A percentile compares a stretch with the other conserved stretches of the same genome.
Conservation (phyloP, 2,797 vertebrate species). For the Lutjanus argentimaculatus region DNA sequence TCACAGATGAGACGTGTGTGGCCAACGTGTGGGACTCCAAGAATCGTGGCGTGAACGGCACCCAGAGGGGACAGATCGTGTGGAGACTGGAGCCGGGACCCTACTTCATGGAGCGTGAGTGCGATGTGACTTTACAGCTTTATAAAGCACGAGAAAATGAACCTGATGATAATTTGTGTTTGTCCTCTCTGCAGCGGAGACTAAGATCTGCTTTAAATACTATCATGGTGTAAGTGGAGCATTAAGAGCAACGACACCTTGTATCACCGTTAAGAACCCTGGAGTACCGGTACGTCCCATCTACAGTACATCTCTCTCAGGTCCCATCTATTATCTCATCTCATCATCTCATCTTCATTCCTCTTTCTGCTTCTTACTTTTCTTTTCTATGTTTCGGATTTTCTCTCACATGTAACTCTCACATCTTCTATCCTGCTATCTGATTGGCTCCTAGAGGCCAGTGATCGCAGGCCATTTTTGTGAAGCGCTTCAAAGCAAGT, state of each 20-base stretch:
- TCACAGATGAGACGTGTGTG: slow-evolving; percentile 94
- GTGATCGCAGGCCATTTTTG: slow-evolving; percentile 2
- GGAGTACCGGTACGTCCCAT: slow-evolving; percentile 87
- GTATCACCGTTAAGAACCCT: slow-evolving; percentile 97
- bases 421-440: slow-evolving; percentile 38
- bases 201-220: slow-evolving; percentile 98
- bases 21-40: slow-evolving; percentile 99
- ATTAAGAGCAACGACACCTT: slow-evolving; percentile 94
- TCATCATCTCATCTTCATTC: too few species aligned
- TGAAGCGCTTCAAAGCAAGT: background rate
- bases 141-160: background rate
- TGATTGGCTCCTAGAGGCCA: slow-evolving; percentile 25
- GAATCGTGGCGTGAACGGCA: slow-evolving; percentile 97
- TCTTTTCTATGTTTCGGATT: slow-evolving; percentile 9
- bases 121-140: background rate
- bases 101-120: slow-evolving; percentile 98
- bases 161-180: background rate
- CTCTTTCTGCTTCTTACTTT: too few species aligned
- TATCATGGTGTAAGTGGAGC: slow-evolving; percentile 97
- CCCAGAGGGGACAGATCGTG: slow-evolving; percentile 95
- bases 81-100: slow-evolving; percentile 96
- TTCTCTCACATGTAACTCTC: slow-evolving; percentile 35
- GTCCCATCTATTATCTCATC: too few species aligned
- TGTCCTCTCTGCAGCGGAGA: slow-evolving; percentile 89
- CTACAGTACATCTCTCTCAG: background rate